phyloP scores from a whole-genome alignment of 30 jellyfish, hydroid and myxozoan species.

The Haliclystus octoradiatus region DNA sequence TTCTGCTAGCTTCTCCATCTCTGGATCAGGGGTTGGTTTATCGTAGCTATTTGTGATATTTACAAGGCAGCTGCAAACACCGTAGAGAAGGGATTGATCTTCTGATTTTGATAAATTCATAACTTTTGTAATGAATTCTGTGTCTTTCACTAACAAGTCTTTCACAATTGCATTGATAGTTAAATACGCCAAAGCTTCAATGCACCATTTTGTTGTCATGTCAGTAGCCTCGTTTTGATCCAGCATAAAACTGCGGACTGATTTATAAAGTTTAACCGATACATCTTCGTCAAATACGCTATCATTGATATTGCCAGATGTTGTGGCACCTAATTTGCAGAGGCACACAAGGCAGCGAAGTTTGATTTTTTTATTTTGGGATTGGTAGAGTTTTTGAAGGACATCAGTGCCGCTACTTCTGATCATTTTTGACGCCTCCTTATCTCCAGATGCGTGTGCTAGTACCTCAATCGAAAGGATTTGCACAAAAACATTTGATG shows the following conservation, averaged over 20 bases:
- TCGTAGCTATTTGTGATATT: slow-evolving; percentile 79
- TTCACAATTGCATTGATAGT: slow-evolving; percentile 70
- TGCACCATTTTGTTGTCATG: slow-evolving; percentile 50
- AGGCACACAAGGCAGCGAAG: slow-evolving; percentile 76
- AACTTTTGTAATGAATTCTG: slow-evolving; percentile 35
- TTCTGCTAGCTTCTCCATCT: slow-evolving; percentile 74
- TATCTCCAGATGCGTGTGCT: slow-evolving; percentile 78
- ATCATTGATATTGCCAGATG: slow-evolving; percentile 58
- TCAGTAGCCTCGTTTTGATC: slow-evolving; percentile 15
- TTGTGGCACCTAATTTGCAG: slow-evolving; percentile 77
- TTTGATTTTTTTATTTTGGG: slow-evolving; percentile 29
- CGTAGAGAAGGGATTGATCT: slow-evolving; percentile 57
- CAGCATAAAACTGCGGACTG: slow-evolving; percentile 38
- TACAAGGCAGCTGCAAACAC: slow-evolving; percentile 74
- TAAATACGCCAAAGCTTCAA: slow-evolving; percentile 78
- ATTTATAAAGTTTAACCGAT: slow-evolving; percentile 42
- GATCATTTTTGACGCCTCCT: slow-evolving; percentile 43
- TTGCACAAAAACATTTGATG: slow-evolving; percentile 32
- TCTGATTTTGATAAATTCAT: slow-evolving; percentile 67
- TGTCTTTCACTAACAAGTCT: slow-evolving; percentile 45
- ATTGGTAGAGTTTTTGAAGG: slow-evolving; percentile 34
- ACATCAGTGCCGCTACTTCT: slow-evolving; percentile 54
- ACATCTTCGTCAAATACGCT: slow-evolving; percentile 63
- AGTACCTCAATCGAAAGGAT: slow-evolving; percentile 66
- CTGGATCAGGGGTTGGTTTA: slow-evolving; percentile 74